Conservation (phyloP, 2,888 invertebrate genomes). For the Gonocerus acuteangulatus region DNA sequence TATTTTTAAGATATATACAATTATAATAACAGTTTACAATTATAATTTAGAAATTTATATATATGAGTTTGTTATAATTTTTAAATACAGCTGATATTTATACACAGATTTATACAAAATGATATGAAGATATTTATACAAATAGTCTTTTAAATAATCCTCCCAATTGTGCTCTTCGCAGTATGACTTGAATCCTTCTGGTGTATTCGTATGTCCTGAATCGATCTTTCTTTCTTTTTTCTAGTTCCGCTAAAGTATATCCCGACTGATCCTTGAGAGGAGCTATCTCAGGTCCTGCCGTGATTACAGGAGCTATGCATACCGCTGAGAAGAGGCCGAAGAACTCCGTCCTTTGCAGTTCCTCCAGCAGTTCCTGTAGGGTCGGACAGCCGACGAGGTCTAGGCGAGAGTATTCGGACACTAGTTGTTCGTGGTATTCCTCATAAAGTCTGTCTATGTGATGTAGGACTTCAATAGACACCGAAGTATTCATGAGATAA, state of each 20-base stretch:
- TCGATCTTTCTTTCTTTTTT: constrained; percentile 17
- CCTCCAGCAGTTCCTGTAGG: constrained; percentile 8
- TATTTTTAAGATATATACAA: too few species aligned
- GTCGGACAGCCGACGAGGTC: not conserved
- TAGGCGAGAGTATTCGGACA: not conserved
- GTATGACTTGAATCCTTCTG: constrained; percentile 27
- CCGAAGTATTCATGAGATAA: constrained; percentile 27
- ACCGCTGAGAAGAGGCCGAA: constrained; percentile 29
- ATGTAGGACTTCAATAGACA: constrained; percentile 25
- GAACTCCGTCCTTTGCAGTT: constrained; percentile 26
- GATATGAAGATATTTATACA: too few species aligned
- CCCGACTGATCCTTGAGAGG: constrained; percentile 21
- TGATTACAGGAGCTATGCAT: constrained; percentile 26
- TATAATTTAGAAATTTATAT: too few species aligned
- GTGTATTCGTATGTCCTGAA: constrained; percentile 26
- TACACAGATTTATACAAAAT: not conserved
- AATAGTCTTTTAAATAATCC: constrained; percentile 25
- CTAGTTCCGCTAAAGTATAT: constrained; percentile 23
- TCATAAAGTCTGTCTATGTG: constrained; percentile 13
- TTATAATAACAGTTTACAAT: too few species aligned
- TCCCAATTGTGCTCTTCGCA: constrained; percentile 26
- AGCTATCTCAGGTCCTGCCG: constrained; percentile 18
- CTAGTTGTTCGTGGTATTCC: not conserved
- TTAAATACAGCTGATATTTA: too few species aligned
- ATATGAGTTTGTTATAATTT: too few species aligned